These are phyloP conservation scores for Manacus vitellinus DNA, from an alignment of 2,113 vertebrate species.

Conservation along the genomic window DNA sequence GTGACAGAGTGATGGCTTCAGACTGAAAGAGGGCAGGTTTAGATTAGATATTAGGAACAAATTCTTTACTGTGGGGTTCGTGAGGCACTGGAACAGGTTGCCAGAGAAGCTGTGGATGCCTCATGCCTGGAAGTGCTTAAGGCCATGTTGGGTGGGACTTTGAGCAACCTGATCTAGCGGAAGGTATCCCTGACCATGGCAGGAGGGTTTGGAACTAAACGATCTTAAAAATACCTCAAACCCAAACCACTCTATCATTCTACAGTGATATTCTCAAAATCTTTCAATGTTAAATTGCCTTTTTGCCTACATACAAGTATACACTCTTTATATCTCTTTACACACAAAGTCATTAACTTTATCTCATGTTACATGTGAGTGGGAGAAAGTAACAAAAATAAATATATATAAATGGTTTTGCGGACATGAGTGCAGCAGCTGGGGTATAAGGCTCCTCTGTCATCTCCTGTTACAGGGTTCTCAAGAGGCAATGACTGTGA, in stretches of 20 bases:
- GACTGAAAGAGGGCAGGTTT: neutral
- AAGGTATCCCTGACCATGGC: neutral
- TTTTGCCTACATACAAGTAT: neutral
- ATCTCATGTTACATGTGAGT: neutral
- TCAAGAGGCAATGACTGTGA: neutral
- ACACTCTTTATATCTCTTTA: neutral
- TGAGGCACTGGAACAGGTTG: neutral
- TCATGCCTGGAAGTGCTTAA: neutral
- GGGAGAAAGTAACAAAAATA: neutral
- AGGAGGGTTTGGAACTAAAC: neutral
- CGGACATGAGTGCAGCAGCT: neutral
- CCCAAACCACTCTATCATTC: neutral
- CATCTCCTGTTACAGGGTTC: neutral
- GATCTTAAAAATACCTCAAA: neutral
- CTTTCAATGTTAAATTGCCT: neutral
- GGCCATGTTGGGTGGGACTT: neutral
- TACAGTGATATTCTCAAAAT: neutral
- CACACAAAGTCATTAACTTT: neutral
- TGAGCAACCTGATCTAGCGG: neutral
- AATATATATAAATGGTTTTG: neutral
- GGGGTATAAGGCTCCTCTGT: neutral
- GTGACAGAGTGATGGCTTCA: neutral
- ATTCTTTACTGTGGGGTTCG: neutral
- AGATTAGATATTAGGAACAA: neutral
- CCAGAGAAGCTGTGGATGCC: neutral